Conservation (phyloP, 2,113 vertebrate genomes). For the Trichechus manatus region DNA sequence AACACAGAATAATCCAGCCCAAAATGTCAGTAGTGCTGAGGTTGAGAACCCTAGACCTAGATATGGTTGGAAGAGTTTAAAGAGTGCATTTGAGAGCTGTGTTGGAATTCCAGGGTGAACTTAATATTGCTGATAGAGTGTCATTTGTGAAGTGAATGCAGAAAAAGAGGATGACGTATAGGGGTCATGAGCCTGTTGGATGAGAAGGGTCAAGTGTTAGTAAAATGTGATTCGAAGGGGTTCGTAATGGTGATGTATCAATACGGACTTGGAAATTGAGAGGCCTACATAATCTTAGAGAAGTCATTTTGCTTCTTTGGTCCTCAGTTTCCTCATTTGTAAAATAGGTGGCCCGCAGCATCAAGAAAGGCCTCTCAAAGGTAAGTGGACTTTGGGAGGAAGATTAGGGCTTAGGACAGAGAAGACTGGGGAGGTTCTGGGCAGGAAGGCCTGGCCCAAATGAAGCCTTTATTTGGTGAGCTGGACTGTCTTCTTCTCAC, state of each 20-base stretch:
- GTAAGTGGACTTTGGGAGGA: not conserved
- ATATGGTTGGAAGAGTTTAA: not conserved
- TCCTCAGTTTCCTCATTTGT: conserved; percentile 40
- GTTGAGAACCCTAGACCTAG: not conserved
- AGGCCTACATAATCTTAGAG: not conserved
- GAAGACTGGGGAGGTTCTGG: not conserved
- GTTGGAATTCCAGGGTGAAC: conserved; percentile 33
- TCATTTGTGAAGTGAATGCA: not conserved
- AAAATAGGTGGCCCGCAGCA: not conserved
- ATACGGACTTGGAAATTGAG: not conserved
- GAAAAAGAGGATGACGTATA: not conserved
- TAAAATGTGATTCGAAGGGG: conserved; percentile 22
- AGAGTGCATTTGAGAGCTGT: not conserved
- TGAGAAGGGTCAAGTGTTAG: not conserved
- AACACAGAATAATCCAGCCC: not conserved
- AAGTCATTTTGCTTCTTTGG: not conserved
- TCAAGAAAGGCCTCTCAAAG: conserved; percentile 12
- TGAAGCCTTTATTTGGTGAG: not conserved
- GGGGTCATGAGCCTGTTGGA: not conserved
- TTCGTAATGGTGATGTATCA: not conserved
- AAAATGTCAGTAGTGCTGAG: not conserved
- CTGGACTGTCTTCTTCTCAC: not conserved
- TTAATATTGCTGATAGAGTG: not conserved
- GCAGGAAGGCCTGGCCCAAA: not conserved
- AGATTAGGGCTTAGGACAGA: not conserved